These are phyloP conservation scores for Centropristis striata DNA, from an alignment of 2,113 vertebrate species.

Conservation along the genomic window DNA sequence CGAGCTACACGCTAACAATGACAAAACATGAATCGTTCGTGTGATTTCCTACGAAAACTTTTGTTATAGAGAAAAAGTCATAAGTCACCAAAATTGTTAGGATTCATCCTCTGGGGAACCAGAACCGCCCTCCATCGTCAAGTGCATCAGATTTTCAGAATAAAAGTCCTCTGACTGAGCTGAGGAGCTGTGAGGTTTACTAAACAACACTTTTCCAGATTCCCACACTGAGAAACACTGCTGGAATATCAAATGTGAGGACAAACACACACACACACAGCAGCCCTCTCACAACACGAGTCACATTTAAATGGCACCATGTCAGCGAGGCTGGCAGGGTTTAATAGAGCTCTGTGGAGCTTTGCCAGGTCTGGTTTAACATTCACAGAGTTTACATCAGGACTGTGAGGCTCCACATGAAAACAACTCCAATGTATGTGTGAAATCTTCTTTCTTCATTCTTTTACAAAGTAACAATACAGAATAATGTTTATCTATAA, in stretches of 20 bases:
- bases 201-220: slow-evolving; percentile 9
- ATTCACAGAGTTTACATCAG: slow-evolving; percentile 32
- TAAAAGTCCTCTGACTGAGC: slow-evolving; percentile 14
- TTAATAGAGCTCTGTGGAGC: slow-evolving; percentile 51
- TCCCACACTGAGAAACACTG: slow-evolving; percentile 43
- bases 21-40: no score
- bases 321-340: slow-evolving; percentile 49
- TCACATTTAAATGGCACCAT: slow-evolving; percentile 61
- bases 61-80: no score
- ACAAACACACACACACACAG: slow-evolving; percentile 14
- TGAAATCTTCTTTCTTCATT: not conserved
- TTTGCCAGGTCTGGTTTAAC: slow-evolving; percentile 45
- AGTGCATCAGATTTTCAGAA: not conserved
- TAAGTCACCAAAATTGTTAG: no score
- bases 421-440: slow-evolving; percentile 3
- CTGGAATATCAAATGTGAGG: slow-evolving; percentile 42
- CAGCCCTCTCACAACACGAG: slow-evolving; percentile 26
- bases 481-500: not conserved
- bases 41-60: no score
- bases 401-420: slow-evolving; percentile 2
- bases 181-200: not conserved
- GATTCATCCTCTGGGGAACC: no score
- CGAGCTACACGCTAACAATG: no score
- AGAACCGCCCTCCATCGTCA: not conserved
- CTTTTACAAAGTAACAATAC: not conserved